Base-by-base conservation (phyloP, 2,797 vertebrate species). In the Clarias pachynema region DNA sequence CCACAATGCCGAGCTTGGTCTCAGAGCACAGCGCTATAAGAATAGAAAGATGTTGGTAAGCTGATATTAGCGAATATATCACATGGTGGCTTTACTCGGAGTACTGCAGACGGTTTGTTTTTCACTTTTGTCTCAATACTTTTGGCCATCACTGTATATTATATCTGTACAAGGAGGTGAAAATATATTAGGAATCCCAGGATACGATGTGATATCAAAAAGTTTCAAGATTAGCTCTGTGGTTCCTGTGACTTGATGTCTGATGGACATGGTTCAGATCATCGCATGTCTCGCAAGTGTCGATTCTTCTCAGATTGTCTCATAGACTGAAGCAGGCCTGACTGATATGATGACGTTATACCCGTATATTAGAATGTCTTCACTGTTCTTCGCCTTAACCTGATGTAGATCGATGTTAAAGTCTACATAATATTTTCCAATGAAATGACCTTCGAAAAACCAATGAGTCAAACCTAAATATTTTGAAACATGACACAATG, bases 41-140 rank as follows among this genome's bases (percentile, higher is more conserved):
- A 78, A 70, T 82, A 69, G 79, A 77, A 82, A 66, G 60, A 75
- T 20, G 79, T 5, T 34, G 34, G 79, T 77, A 77, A 82, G 72
- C 80, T 78, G 72, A 82, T 82, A 69, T 86, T 34, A 57, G 60
- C 12, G 34, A 74, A 44, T 57, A 79, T 66, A 29, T 73, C 22
- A 70, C 79, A 49, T 74, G 72, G 22, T 24, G 40, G 78, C 40
- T 70, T 40, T 63, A 20, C 14, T 12, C 16, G 40, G 60, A 63
- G n/a, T 40, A 6, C 37, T 40, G 37, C 37, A 40, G 37, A 40
- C 6, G 37, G 37, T 40, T 40, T 7, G 37, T 0, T 4, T 40
- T 40, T 40, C 37, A 6, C 37, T 40, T 40, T 40, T 40, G 37
- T 40, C 37, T 40, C 37, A 40, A 40, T 40, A 40, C 37, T 40